A percentile compares a stretch with the other conserved stretches of the same genome.
Conservation (phyloP, 2,888 invertebrate species). For the Drosophila algonquin region DNA sequence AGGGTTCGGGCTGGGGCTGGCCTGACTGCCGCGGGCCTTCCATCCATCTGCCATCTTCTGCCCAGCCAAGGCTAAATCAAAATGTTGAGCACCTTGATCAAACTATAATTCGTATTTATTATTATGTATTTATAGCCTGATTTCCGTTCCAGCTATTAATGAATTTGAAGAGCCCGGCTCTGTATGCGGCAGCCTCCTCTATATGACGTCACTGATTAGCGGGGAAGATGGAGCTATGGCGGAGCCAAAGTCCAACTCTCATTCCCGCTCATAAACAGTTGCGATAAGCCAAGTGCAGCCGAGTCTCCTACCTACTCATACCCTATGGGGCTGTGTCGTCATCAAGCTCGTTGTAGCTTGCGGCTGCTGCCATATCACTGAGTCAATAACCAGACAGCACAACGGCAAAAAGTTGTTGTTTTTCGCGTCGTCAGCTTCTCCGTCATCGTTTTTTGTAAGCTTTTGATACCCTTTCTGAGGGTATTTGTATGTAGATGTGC, state of each 20-base stretch:
- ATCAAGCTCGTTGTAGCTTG: slow-evolving; percentile 8
- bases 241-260: background rate
- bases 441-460: slow-evolving; percentile 23
- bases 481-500: no score
- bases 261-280: slow-evolving; percentile 4
- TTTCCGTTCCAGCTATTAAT: slow-evolving; percentile 44
- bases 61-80: slow-evolving; percentile 50
- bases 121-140: slow-evolving; percentile 66
- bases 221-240: background rate
- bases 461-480: background rate
- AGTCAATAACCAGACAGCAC: slow-evolving; percentile 41
- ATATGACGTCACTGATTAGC: slow-evolving; percentile 38
- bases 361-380: slow-evolving; percentile 28
- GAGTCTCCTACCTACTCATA: background rate
- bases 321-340: slow-evolving; percentile 34
- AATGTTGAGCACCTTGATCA: slow-evolving; percentile 69
- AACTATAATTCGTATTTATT: slow-evolving; percentile 71
- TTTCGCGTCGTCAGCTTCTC: slow-evolving; percentile 18
- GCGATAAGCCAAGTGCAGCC: slow-evolving; percentile 15
- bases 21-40: background rate
- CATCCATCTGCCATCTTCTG: no score
- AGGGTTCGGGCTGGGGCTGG: background rate
- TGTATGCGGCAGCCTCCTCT: background rate
- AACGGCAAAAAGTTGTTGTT: slow-evolving; percentile 30
- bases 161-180: slow-evolving; percentile 27